Percentiles rank a stretch among this genome's conserved stretches.
phyloP scores from a whole-genome alignment of 2,113 vertebrate genomes.

The Sphyrna mokarran region DNA sequence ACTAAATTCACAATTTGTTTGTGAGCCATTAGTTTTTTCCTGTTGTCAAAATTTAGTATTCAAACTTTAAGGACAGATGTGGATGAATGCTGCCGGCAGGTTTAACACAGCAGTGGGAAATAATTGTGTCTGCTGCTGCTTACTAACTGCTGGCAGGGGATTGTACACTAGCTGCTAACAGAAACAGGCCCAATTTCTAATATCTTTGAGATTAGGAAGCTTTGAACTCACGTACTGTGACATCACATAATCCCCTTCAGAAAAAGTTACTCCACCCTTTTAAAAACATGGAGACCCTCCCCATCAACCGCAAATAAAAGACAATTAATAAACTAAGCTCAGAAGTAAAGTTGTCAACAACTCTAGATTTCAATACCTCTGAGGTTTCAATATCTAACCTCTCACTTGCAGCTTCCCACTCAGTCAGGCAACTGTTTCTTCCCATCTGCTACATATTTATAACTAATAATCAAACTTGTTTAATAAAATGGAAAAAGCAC shows the following conservation, averaged over 20 bases:
- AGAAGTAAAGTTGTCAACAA: background rate
- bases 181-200: background rate
- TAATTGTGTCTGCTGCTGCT: background rate
- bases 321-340: background rate
- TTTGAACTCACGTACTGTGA: background rate
- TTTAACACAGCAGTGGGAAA: background rate
- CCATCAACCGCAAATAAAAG: too few species aligned
- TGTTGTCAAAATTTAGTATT: background rate
- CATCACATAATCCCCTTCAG: background rate
- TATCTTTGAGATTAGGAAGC: background rate
- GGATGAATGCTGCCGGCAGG: background rate
- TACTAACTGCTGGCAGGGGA: background rate
- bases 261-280: background rate
- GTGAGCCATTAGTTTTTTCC: background rate
- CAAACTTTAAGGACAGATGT: background rate
- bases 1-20: background rate
- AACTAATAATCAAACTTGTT: background rate
- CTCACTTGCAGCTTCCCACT: background rate
- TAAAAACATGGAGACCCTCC: background rate
- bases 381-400: background rate
- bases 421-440: background rate
- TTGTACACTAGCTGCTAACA: background rate
- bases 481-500: background rate
- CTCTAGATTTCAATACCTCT: background rate
- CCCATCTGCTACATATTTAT: background rate